Evolutionary conservation across 2,113 vertebrate species (phyloP).

Genomic region (Channa maculata): DNA sequence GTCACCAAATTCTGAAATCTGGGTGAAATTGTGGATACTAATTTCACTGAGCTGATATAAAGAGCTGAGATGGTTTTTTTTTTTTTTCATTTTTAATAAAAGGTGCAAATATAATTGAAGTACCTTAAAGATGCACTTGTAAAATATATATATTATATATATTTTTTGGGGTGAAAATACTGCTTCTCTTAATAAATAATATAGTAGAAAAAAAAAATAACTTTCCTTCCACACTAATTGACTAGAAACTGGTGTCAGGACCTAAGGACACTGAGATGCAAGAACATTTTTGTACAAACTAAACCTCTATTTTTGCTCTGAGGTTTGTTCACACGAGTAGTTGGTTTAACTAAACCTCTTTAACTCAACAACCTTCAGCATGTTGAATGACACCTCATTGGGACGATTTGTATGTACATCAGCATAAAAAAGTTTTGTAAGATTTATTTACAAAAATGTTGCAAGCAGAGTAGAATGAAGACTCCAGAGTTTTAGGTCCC

Average conservation of each 20-base stretch:
- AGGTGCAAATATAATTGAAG: conserved; percentile 18
- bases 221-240: neutral
- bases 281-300: neutral
- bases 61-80: neutral
- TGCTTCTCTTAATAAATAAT: too few species aligned
- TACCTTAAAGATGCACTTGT: conserved; percentile 28
- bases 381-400: neutral
- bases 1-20: conserved; percentile 26
- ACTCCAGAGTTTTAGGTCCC: too few species aligned
- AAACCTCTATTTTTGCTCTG: neutral
- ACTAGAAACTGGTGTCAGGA: neutral
- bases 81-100: neutral
- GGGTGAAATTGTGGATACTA: conserved; percentile 27
- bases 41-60: conserved; percentile 16
- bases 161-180: neutral
- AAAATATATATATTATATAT: too few species aligned
- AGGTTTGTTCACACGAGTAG: neutral
- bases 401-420: too few species aligned
- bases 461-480: neutral
- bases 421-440: too few species aligned
- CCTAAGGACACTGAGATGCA: conserved; percentile 6
- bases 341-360: neutral
- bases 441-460: too few species aligned
- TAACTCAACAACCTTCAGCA: neutral
- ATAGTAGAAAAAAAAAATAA: neutral